Conservation (phyloP, 2,113 vertebrate genomes). For the Urocynchramus pylzowi region DNA sequence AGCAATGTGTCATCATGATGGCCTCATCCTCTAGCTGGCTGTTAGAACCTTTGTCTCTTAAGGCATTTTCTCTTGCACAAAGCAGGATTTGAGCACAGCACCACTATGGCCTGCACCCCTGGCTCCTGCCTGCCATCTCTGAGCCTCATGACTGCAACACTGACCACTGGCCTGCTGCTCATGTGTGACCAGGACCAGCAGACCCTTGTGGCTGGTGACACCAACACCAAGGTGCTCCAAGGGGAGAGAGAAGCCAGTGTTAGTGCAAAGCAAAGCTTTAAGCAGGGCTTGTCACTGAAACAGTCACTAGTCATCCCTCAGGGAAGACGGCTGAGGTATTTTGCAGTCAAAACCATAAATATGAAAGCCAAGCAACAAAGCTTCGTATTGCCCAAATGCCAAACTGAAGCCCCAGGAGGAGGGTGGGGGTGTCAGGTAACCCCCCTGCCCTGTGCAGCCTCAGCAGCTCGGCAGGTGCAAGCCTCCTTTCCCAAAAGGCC, state of each 20-base stretch:
- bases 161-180: background rate
- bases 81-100: background rate
- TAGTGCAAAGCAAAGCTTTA: background rate
- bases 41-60: background rate
- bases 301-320: background rate
- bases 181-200: fast-evolving
- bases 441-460: fast-evolving
- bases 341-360: background rate
- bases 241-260: background rate
- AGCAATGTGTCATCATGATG: fast-evolving
- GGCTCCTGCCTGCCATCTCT: background rate
- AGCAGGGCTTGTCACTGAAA: background rate
- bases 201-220: background rate
- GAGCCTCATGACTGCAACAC: fast-evolving
- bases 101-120: fast-evolving
- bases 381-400: fast-evolving
- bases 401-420: background rate
- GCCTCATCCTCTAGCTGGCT: background rate
- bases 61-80: background rate
- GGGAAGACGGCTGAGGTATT: background rate
- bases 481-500: background rate
- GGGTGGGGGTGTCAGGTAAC: no score
- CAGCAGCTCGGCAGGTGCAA: fast-evolving
- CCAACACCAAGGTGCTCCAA: background rate
- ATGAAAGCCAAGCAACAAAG: background rate